A percentile compares a stretch with the other conserved stretches of the same genome.
Evolutionary conservation across 2,888 invertebrate species (phyloP).

Genomic region (Cordilura impudica): DNA sequence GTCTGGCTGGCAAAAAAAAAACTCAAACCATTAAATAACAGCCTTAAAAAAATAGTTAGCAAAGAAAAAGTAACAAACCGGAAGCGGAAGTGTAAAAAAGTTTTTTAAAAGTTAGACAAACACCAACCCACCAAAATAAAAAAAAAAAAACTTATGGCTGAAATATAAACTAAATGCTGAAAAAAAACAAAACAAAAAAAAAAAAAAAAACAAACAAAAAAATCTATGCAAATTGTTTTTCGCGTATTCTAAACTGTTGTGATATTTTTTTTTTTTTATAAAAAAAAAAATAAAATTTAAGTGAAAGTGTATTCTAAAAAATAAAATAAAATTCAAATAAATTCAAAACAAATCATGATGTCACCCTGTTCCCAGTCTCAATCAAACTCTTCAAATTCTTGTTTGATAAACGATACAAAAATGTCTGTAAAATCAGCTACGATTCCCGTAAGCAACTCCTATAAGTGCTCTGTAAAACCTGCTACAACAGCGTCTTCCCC

Average conservation of each 20-base stretch:
- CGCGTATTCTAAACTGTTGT: neutral
- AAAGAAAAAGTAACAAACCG: slow-evolving; percentile 62
- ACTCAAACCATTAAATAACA: too few relatives aligned
- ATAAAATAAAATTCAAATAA: neutral
- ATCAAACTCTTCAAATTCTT: slow-evolving; percentile 10
- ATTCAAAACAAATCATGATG: slow-evolving; percentile 19
- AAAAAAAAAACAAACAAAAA: neutral
- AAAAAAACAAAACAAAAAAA: slow-evolving; percentile 6
- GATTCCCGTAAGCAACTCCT: neutral
- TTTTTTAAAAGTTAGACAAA: slow-evolving; percentile 22
- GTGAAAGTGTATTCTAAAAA: neutral
- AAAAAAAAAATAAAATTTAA: neutral
- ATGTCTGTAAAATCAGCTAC: slow-evolving; percentile 45
- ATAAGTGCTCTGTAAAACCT: neutral
- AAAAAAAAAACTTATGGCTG: neutral
- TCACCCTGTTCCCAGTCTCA: slow-evolving; percentile 44
- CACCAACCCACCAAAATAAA: neutral
- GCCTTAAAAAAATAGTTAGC: slow-evolving; percentile 27
- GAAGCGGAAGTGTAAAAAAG: slow-evolving; percentile 67
- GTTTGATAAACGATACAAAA: neutral
- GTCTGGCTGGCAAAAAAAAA: slow-evolving; percentile 62
- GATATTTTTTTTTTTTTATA: neutral
- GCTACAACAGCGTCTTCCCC: slow-evolving; percentile 68
- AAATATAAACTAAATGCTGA: neutral
- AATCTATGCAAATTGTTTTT: neutral